These are phyloP conservation scores for Neosilurus mollespiculum DNA, from an alignment of 2,797 vertebrate genomes.

Conservation along the genomic window DNA sequence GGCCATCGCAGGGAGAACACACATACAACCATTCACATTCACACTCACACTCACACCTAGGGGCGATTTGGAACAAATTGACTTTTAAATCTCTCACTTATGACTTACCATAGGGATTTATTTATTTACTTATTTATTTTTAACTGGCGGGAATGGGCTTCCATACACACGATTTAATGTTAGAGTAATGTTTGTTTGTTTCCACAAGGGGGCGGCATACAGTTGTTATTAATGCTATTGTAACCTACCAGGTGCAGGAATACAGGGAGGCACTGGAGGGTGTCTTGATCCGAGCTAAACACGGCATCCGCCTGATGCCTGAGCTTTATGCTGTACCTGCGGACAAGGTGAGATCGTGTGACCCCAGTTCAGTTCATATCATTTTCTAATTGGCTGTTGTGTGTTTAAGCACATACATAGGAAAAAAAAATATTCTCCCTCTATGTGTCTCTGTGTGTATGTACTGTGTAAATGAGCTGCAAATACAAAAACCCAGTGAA, in stretches of 20 bases:
- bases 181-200: background rate
- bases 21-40: too few relatives aligned
- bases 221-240: background rate
- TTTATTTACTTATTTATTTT: too few relatives aligned
- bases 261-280: constrained; percentile 93
- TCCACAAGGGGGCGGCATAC: constrained; percentile 33
- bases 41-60: too few relatives aligned
- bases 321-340: constrained; percentile 89
- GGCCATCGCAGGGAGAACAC: too few relatives aligned
- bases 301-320: constrained; percentile 88
- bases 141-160: too few relatives aligned
- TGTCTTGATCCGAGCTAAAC: constrained; percentile 88
- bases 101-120: too few relatives aligned
- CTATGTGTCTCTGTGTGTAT: background rate
- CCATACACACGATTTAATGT: background rate
- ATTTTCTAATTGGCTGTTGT: background rate
- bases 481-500: background rate
- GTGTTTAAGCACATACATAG: background rate
- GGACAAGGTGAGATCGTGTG: constrained; percentile 79
- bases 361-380: background rate
- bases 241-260: constrained; percentile 83
- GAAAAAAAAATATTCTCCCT: background rate
- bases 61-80: too few relatives aligned
- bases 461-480: background rate
- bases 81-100: too few relatives aligned